Base-by-base conservation (phyloP, 2,113 vertebrate genomes). In the Cheilinus undulatus region DNA sequence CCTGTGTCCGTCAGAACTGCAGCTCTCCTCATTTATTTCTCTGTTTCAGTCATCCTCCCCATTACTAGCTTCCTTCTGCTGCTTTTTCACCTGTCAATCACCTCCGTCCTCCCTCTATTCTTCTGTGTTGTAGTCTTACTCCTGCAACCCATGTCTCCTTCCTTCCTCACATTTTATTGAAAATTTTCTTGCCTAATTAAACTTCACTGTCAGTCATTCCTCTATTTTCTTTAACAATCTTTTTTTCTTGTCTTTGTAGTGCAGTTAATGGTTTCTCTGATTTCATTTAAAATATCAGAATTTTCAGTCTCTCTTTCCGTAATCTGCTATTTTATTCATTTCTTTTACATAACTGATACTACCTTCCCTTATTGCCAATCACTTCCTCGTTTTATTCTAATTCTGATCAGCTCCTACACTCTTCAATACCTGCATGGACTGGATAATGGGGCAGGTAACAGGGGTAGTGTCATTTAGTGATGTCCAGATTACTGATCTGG, bases 21-120 rank as follows among this genome's bases (percentile, higher is more conserved):
- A 5, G 26, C 49, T 48, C 51, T 46, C 32, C 73, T 66, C 73
- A 45, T 76, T 66, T 78, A 82, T 76, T 84, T 62, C 22, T 36
- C 27, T 45, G 20, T 28, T 50, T 58, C 59, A 15, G 1, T 54
- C 26, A n/a, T 64, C 40, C 52, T 61, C 26, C 27, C 45, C 20
- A 34, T 74, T 49, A 42, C 34, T 52, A 7, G 30, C 68, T 40
- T 50, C 52, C 19, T 24, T 67, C 61, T 27, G 19, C 46, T 26
- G 3, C 4, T 4, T n/a, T 53, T 58, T 34, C 20, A 40, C 40
- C 63, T 62, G 48, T 73, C 75, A 63, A 0, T 80, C 73, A 66
- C 11, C 7, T 40, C 57, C 9, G 0, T 58, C 40, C 22, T 3
- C 22, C 10, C 10, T 56, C 45, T 36, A 3, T 27, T 15, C 13